Evolutionary conservation across 2,797 vertebrate species (phyloP).

Genomic region (Manis pentadactyla): DNA sequence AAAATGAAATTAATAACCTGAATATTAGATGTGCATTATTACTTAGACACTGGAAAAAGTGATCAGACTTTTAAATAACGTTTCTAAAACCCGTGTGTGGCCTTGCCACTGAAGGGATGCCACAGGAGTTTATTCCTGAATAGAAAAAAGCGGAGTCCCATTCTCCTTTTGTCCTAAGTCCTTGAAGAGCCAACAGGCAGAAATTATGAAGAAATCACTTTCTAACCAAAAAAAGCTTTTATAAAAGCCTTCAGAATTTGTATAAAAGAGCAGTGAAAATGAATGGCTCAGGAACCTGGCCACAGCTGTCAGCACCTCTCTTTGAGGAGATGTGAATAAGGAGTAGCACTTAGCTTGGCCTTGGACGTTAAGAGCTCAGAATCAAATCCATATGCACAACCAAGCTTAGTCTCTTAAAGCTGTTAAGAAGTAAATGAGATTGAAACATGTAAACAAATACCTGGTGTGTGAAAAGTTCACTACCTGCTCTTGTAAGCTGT

Average conservation of each 20-base stretch:
- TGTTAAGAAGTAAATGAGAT: neutral
- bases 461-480: neutral
- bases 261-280: neutral
- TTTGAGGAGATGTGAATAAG: neutral
- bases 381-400: neutral
- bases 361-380: neutral
- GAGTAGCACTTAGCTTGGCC: neutral
- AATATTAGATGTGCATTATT: neutral
- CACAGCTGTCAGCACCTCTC: neutral
- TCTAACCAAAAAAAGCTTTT: neutral
- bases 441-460: neutral
- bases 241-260: neutral
- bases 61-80: neutral
- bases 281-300: neutral
- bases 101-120: neutral
- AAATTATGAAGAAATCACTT: neutral
- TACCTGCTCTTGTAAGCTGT: neutral
- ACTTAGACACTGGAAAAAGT: conserved; percentile 7
- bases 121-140: neutral
- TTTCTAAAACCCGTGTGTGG: neutral
- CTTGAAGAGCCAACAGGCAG: neutral
- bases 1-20: neutral
- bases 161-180: neutral
- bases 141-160: neutral
- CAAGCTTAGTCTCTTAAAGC: neutral